phyloP scores from a whole-genome alignment of 2,797 vertebrate genomes.

The Neosilurus mollespiculum region DNA sequence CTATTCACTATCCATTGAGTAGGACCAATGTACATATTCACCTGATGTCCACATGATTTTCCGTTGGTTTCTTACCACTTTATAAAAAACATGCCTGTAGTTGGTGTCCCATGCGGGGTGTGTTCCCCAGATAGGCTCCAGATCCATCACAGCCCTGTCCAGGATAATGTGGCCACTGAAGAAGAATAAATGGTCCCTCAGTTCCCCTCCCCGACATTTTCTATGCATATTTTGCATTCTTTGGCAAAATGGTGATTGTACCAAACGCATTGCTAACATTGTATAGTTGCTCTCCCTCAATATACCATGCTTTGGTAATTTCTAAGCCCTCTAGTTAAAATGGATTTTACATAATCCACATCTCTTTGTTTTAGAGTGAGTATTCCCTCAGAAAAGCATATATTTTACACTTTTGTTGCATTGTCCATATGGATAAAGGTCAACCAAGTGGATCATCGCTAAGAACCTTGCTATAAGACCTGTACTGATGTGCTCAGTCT shows the following conservation, averaged over 20 bases:
- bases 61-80: neutral
- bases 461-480: neutral
- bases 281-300: neutral
- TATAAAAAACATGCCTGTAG: neutral
- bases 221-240: neutral
- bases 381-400: neutral
- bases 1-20: neutral
- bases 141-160: neutral
- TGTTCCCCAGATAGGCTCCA: neutral
- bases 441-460: neutral
- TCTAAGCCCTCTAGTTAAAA: neutral
- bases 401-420: neutral
- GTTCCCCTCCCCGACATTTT: too few relatives aligned
- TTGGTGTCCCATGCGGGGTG: neutral
- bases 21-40: neutral
- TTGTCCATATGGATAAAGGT: neutral
- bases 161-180: neutral
- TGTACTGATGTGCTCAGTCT: neutral
- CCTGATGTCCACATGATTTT: neutral
- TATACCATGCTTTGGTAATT: neutral
- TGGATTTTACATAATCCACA: neutral
- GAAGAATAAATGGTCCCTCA: neutral
- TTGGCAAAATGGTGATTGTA: neutral
- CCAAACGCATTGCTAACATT: neutral
- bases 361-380: neutral